A percentile compares a stretch with the other conserved stretches of the same genome.
Evolutionary conservation across 1,140 invertebrate species (phyloP).

Genomic region (Carposina sasakii): DNA sequence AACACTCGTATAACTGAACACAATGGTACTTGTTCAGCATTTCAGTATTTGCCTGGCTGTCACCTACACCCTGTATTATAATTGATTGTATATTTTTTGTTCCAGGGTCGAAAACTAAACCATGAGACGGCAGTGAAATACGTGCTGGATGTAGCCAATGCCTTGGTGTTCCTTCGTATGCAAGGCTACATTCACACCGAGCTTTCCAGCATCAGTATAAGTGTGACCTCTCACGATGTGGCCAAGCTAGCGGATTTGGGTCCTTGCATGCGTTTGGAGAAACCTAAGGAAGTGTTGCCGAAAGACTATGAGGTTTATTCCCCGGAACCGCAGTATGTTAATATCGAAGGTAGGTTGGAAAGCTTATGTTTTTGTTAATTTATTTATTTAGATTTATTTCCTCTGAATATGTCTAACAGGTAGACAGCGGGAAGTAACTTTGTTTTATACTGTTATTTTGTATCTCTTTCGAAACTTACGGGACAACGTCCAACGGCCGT

Average conservation of each 20-base stretch:
- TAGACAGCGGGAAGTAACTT: too few relatives aligned
- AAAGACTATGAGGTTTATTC: constrained; percentile 43
- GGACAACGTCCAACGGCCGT: too few relatives aligned
- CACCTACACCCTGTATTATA: too few relatives aligned
- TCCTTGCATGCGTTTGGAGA: constrained; percentile 35
- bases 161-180: constrained; percentile 56
- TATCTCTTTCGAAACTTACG: too few relatives aligned
- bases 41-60: too few relatives aligned
- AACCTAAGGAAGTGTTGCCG: constrained; percentile 15
- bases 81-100: constrained; percentile 6
- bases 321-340: constrained; percentile 52
- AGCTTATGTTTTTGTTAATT: too few relatives aligned
- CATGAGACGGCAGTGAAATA: constrained; percentile 55
- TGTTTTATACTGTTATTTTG: too few relatives aligned
- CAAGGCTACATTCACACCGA: constrained; percentile 62
- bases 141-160: constrained; percentile 53
- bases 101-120: constrained; percentile 55
- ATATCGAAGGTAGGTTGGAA: constrained; percentile 54
- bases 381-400: too few relatives aligned
- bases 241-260: constrained; percentile 59
- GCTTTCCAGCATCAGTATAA: constrained; percentile 47
- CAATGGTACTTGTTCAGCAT: too few relatives aligned
- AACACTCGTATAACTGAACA: too few relatives aligned
- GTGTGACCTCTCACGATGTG: constrained; percentile 51
- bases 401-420: too few relatives aligned